Percentiles rank a stretch among this genome's conserved stretches.
These are phyloP conservation scores for Tribolium freemani DNA, from an alignment of 2,888 invertebrate species.

Conservation along the genomic window DNA sequence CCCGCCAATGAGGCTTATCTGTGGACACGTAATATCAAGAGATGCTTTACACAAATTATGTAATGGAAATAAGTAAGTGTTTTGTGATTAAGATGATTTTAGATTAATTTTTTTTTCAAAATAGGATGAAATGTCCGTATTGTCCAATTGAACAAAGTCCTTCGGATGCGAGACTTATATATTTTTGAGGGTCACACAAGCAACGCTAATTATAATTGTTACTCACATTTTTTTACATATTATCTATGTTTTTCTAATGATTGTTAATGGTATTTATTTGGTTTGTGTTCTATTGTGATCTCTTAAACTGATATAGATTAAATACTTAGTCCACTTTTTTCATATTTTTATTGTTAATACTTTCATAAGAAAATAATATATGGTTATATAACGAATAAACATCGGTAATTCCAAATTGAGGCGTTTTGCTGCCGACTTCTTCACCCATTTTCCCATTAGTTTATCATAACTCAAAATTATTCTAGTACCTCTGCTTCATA, in stretches of 20 bases:
- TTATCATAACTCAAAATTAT: no score
- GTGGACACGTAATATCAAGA: conserved; percentile 98
- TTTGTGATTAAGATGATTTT: conserved; percentile 42
- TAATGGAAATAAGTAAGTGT: conserved; percentile 87
- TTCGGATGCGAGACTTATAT: conserved; percentile 91
- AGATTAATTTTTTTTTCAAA: conserved; percentile 65
- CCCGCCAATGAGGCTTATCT: conserved; percentile 96
- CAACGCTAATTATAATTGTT: conserved; percentile 37
- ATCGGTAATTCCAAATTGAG: not conserved
- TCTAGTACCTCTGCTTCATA: no score
- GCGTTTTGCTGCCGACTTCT: no score
- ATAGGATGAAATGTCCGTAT: conserved; percentile 97
- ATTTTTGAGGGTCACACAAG: conserved; percentile 76
- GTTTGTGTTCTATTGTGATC: conserved; percentile 53
- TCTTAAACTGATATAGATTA: conserved; percentile 46
- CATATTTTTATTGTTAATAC: conserved; percentile 6
- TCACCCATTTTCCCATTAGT: no score
- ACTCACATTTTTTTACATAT: conserved; percentile 47
- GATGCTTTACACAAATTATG: conserved; percentile 97
- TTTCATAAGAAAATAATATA: conserved; percentile 3
- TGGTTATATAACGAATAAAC: not conserved
- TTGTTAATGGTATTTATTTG: conserved; percentile 48
- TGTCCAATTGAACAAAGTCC: conserved; percentile 98
- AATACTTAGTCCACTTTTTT: conserved; percentile 36
- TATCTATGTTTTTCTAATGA: conserved; percentile 45